Percentiles rank a stretch among this genome's conserved stretches.
phyloP scores from a whole-genome alignment of 2,888 invertebrate genomes.

The Merodon equestris region DNA sequence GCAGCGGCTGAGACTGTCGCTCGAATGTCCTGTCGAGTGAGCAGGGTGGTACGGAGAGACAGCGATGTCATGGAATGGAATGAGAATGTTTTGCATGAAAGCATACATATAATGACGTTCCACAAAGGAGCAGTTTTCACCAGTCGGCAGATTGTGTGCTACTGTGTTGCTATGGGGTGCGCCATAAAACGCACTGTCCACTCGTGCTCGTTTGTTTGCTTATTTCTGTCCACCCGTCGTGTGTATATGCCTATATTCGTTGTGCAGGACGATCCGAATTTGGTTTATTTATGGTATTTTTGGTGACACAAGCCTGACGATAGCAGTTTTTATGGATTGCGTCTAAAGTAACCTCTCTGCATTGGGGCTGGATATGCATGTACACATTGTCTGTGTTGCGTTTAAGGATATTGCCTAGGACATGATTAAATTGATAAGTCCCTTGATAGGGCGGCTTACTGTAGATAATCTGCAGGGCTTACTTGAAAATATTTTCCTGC shows the following conservation, averaged over 20 bases:
- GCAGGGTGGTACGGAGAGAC: neutral
- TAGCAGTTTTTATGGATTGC: slow-evolving; percentile 61
- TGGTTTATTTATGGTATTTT: slow-evolving; percentile 60
- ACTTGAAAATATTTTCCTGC: slow-evolving; percentile 43
- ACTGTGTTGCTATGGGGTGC: slow-evolving; percentile 12
- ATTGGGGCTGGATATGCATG: neutral
- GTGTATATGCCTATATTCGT: slow-evolving; percentile 34
- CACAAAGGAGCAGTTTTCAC: slow-evolving; percentile 28
- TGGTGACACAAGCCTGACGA: slow-evolving; percentile 57
- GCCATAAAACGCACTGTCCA: slow-evolving; percentile 15
- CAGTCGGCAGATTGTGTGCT: slow-evolving; percentile 25
- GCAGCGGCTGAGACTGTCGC: slow-evolving; percentile 7
- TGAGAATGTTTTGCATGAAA: no score
- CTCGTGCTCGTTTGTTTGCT: neutral
- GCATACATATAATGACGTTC: slow-evolving; percentile 11
- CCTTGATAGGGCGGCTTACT: slow-evolving; percentile 38
- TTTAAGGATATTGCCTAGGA: slow-evolving; percentile 55
- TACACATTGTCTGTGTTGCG: slow-evolving; percentile 25
- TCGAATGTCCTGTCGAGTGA: neutral
- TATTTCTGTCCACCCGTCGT: slow-evolving; percentile 12
- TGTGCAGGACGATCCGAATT: slow-evolving; percentile 26
- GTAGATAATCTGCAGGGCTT: slow-evolving; percentile 58
- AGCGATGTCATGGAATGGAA: no score
- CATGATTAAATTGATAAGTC: slow-evolving; percentile 68
- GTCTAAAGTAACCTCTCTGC: slow-evolving; percentile 45